Evolutionary conservation across 2,888 invertebrate genomes (phyloP).

Genomic region (Lasioglossum marginatum): DNA sequence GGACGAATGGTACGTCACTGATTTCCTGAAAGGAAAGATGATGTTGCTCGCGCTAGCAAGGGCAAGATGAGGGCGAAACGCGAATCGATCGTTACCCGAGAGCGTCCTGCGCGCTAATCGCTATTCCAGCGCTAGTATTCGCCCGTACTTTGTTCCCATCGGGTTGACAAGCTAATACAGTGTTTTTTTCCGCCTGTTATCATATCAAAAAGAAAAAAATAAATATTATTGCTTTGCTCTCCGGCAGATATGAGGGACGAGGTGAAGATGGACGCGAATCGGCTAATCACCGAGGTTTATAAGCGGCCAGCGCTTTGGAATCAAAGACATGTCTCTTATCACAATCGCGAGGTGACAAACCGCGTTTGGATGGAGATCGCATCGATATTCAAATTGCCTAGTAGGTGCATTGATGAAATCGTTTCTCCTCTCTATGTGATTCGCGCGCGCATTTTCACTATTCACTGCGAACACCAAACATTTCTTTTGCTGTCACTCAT

Average conservation of each 20-base stretch:
- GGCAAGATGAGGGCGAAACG: constrained; percentile 77
- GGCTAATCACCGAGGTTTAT: constrained; percentile 82
- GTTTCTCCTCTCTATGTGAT: constrained; percentile 39
- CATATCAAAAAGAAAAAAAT: constrained; percentile 11
- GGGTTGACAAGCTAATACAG: constrained; percentile 61
- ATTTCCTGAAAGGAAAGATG: constrained; percentile 32
- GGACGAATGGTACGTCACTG: neutral
- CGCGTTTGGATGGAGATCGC: constrained; percentile 84
- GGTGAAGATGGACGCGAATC: constrained; percentile 82
- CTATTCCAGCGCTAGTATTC: constrained; percentile 80
- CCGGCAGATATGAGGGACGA: constrained; percentile 75
- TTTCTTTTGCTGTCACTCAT: neutral
- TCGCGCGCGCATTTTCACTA: constrained; percentile 39
- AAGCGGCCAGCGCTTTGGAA: constrained; percentile 84
- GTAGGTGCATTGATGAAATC: constrained; percentile 73
- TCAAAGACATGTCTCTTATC: constrained; percentile 82
- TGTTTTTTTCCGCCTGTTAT: constrained; percentile 31
- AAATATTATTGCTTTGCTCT: neutral
- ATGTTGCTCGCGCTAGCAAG: constrained; percentile 79
- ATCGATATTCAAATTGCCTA: constrained; percentile 80
- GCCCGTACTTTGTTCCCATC: constrained; percentile 75
- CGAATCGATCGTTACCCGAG: constrained; percentile 80
- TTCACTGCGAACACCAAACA: constrained; percentile 15
- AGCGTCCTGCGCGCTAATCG: constrained; percentile 82
- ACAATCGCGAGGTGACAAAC: constrained; percentile 83